Evolutionary conservation across 2,888 invertebrate species (phyloP).

Genomic region (Heteropelma amictum): DNA sequence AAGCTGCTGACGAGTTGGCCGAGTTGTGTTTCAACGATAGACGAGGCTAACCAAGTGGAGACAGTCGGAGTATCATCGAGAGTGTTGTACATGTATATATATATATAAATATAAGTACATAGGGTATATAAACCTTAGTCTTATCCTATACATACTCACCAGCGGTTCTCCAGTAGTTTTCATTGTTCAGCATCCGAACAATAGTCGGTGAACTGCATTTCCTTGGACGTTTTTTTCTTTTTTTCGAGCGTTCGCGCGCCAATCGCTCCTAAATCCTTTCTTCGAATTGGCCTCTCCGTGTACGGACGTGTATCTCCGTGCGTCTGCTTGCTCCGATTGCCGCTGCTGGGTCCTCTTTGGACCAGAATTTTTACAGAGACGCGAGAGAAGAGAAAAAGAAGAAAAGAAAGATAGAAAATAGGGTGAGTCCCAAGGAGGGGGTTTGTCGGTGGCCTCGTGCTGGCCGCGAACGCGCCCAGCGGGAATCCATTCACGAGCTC

Average conservation of each 20-base stretch:
- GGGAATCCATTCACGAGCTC: slow-evolving; percentile 71
- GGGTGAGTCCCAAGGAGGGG: neutral
- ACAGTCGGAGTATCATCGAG: slow-evolving; percentile 29
- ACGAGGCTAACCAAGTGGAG: slow-evolving; percentile 58
- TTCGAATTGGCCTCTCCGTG: slow-evolving; percentile 64
- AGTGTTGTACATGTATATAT: neutral
- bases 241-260: no score
- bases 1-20: slow-evolving; percentile 46
- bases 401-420: neutral
- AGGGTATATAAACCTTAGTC: no score
- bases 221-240: slow-evolving; percentile 64
- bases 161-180: slow-evolving; percentile 31
- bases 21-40: slow-evolving; percentile 68
- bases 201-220: slow-evolving; percentile 57
- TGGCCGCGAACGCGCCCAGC: slow-evolving; percentile 65
- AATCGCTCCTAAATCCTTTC: slow-evolving; percentile 74
- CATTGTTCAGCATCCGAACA: slow-evolving; percentile 60
- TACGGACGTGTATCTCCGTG: neutral
- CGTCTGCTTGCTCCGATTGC: slow-evolving; percentile 22
- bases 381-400: neutral
- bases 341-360: neutral
- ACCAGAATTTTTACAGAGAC: slow-evolving; percentile 7
- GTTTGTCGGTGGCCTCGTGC: slow-evolving; percentile 14
- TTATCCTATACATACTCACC: neutral
- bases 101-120: no score